These are phyloP conservation scores for Halcyon chelicuti DNA, from an alignment of 2,797 vertebrate species.

Conservation along the genomic window DNA sequence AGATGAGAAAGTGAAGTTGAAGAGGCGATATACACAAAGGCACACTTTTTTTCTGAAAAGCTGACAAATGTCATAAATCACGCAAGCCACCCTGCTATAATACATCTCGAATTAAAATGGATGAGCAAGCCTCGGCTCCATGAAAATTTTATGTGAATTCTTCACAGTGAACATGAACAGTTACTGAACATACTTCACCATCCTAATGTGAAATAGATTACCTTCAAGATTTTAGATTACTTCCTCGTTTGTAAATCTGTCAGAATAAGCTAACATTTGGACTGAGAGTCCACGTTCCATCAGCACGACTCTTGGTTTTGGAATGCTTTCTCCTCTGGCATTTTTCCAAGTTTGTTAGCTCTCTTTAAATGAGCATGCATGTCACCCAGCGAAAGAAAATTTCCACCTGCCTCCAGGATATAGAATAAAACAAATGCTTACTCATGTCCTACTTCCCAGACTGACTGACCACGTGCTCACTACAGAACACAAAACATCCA, in stretches of 20 bases:
- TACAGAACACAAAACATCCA: neutral
- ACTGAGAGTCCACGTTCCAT: neutral
- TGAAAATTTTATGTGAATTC: conserved; percentile 50
- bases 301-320: neutral
- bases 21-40: neutral
- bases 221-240: conserved; percentile 38
- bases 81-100: neutral
- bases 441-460: neutral
- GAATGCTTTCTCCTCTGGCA: neutral
- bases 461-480: neutral
- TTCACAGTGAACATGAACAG: conserved; percentile 10
- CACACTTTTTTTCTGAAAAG: neutral
- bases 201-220: conserved; percentile 54
- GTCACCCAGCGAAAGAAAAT: neutral
- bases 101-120: conserved; percentile 6
- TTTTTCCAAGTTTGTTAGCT: neutral
- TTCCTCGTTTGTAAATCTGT: conserved; percentile 54
- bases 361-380: neutral
- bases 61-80: conserved; percentile 34
- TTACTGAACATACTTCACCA: conserved; percentile 33
- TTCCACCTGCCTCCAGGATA: neutral
- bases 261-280: conserved; percentile 45
- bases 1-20: conserved; percentile 27
- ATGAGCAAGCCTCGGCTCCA: conserved; percentile 3
- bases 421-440: neutral